phyloP scores from a whole-genome alignment of 1,140 invertebrate species.

The Drosophila seguyi region DNA sequence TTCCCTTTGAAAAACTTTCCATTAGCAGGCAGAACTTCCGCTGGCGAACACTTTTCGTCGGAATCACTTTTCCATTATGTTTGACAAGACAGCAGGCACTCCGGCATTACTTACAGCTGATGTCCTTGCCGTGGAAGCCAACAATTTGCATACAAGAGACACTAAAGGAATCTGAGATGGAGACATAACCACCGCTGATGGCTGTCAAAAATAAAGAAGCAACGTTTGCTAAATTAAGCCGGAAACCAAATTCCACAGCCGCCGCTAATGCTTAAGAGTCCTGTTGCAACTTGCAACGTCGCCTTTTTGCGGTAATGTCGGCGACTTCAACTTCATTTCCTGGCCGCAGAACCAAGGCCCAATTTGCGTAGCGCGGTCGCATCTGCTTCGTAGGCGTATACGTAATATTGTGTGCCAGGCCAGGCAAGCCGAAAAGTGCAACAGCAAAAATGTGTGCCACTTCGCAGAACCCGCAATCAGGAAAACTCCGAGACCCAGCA shows the following conservation, averaged over 20 bases:
- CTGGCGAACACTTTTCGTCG: constrained; percentile 2
- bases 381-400: constrained; percentile 71
- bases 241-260: constrained; percentile 66
- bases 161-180: constrained; percentile 30
- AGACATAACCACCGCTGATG: constrained; percentile 34
- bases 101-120: constrained; percentile 12
- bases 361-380: constrained; percentile 65
- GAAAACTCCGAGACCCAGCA: constrained; percentile 13
- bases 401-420: constrained; percentile 62
- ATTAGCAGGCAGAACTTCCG: constrained; percentile 23
- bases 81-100: constrained; percentile 13
- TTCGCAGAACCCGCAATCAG: constrained; percentile 49
- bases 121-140: constrained; percentile 17
- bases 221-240: constrained; percentile 81
- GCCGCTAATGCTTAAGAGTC: not conserved
- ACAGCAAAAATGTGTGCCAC: constrained; percentile 33
- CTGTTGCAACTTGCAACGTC: constrained; percentile 58
- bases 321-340: constrained; percentile 78
- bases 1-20: constrained; percentile 18
- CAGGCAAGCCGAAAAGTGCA: constrained; percentile 25
- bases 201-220: constrained; percentile 69
- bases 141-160: constrained; percentile 40
- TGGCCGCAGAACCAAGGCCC: constrained; percentile 33
- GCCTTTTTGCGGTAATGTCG: constrained; percentile 66
- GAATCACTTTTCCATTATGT: constrained; percentile 28